Base-by-base conservation (phyloP, 2,797 vertebrate species). In the Xyrichtys novacula region DNA sequence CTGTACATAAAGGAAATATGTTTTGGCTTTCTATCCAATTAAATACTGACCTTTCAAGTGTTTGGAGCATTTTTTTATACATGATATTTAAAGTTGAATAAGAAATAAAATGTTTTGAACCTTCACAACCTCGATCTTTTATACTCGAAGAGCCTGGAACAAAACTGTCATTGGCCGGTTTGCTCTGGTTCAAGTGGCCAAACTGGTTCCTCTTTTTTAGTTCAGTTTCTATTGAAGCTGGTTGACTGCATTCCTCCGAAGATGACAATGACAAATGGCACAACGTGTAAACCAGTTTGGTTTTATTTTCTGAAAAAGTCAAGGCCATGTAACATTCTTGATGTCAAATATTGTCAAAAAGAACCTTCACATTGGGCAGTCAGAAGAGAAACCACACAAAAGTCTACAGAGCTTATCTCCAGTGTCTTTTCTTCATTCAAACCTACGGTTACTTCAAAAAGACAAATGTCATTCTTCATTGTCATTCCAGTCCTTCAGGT, bases 131-230 rank as follows among this genome's bases (percentile, higher is more conserved):
- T 61, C 42, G 12, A 26, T 44, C 22, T 54, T 46, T 69, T 14
- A 11, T 9, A 19, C 48, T 57, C 32, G 42, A 44, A 72, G 31
- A 59, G 54, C 52, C 20, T 52, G 42, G 42, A 49, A 12, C 25
- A 29, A 46, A 44, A 5, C 31, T 64, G 52, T 15, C 38, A 53
- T 17, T 6, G 57, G 75, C 81, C 16, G 29, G 76, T 83, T 84
- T 83, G 38, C 19, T 70, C 65, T 39, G 70, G 39, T 71, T 9
- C 1, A 53, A 73, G 85, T 38, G 20, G 64, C 22, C 31, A 29
- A 74, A 87, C 87, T 61, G 22, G 87, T 87, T 89, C 43, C 39
- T 17, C 46, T 40, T 17, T 10, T n/a, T 5, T 1, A 10, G 4
- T 3, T 36, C 25, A 29, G 83, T 85, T 80, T 87, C 74, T 65